Percentiles rank a stretch among this genome's conserved stretches.
phyloP scores from a whole-genome alignment of 2,888 invertebrate species.

The Hartigia nigra region DNA sequence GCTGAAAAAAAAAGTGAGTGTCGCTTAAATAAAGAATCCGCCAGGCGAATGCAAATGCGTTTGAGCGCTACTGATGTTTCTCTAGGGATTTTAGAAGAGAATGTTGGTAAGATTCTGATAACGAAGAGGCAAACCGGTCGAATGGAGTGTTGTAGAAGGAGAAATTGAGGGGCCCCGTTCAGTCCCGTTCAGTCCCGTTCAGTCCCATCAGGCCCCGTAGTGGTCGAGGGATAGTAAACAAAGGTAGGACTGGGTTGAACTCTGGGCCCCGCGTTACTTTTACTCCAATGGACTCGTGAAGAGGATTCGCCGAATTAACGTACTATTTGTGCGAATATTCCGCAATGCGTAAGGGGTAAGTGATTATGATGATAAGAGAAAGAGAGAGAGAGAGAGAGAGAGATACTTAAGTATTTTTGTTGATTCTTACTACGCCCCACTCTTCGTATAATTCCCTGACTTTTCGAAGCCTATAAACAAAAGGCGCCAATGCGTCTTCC shows the following conservation, averaged over 20 bases:
- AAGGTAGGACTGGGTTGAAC: not conserved
- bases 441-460: not conserved
- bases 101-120: not conserved
- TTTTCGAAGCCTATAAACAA: not conserved
- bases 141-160: not conserved
- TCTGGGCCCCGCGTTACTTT: not conserved
- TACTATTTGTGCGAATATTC: not conserved
- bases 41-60: not conserved
- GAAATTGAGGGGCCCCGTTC: not conserved
- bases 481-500: constrained; percentile 11
- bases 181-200: not conserved
- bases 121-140: not conserved
- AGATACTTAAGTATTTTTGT: not conserved
- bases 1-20: not conserved
- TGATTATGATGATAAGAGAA: not conserved
- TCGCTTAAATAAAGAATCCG: not conserved
- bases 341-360: not conserved
- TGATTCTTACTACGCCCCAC: not conserved
- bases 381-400: no score
- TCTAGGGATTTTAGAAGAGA: not conserved
- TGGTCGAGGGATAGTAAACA: not conserved
- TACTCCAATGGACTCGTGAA: not conserved
- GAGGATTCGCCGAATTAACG: not conserved
- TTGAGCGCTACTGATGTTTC: not conserved
- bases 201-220: not conserved